Evolutionary conservation across 2,113 vertebrate species (phyloP).

Genomic region (Rhipidura dahli): DNA sequence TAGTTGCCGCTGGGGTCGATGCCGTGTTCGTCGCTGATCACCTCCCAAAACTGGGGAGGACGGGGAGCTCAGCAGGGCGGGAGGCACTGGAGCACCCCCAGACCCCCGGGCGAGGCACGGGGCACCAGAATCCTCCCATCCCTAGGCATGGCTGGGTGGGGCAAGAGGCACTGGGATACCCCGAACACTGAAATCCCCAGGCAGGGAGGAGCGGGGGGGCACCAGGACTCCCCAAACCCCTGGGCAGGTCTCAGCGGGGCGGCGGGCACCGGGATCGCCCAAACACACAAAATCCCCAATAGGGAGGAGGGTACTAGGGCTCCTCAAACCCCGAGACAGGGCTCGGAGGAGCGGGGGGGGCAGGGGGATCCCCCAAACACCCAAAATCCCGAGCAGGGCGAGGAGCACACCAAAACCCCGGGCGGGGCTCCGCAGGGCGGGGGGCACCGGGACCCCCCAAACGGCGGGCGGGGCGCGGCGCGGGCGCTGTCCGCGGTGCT

Average conservation of each 20-base stretch:
- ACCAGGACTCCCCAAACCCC: background rate
- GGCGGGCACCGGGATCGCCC: background rate
- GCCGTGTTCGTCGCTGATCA: constrained; percentile 87
- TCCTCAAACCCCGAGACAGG: background rate
- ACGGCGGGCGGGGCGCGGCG: background rate
- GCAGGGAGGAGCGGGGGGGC: background rate
- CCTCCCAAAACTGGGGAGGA: constrained; percentile 83
- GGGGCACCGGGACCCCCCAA: background rate
- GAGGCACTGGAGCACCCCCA: background rate
- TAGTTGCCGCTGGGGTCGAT: constrained; percentile 87
- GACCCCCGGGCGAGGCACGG: background rate
- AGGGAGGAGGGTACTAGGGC: background rate
- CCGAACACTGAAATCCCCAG: background rate
- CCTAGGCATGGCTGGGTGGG: background rate
- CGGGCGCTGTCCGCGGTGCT: constrained; percentile 70
- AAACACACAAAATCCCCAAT: background rate
- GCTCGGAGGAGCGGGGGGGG: background rate
- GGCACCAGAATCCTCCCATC: background rate
- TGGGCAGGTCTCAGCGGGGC: background rate
- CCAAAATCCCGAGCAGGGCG: background rate
- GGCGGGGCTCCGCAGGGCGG: background rate
- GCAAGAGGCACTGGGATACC: background rate
- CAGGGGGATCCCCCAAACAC: background rate
- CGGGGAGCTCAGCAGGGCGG: background rate
- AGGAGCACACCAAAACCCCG: background rate